A percentile compares a stretch with the other conserved stretches of the same genome.
Conservation (phyloP, 2,888 invertebrate species). For the Aporophyla lueneburgensis region DNA sequence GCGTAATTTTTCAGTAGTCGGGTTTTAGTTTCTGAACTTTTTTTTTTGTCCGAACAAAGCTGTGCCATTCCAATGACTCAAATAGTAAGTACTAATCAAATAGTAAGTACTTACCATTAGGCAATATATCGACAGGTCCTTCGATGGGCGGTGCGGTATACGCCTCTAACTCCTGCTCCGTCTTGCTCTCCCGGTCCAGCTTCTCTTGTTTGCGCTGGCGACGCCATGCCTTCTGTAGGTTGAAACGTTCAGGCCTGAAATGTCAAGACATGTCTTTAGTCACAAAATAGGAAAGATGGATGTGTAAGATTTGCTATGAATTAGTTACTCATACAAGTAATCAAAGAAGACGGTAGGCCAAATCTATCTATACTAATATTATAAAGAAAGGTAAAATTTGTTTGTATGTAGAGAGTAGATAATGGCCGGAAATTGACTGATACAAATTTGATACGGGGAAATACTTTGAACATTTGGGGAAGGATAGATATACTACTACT, state of each 20-base stretch:
- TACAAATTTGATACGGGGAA: no score
- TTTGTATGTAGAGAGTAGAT: no score
- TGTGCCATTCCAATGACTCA: no score
- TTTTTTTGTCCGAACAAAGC: no score
- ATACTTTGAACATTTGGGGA: no score
- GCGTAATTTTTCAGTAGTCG: no score
- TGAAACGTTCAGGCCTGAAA: conserved; percentile 91
- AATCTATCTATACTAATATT: no score
- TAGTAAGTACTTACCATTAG: conserved; percentile 80
- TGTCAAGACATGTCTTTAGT: not conserved
- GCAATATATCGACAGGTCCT: conserved; percentile 79
- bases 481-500: no score
- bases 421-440: no score
- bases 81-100: no score
- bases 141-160: conserved; percentile 82
- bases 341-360: not conserved
- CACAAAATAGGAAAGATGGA: not conserved
- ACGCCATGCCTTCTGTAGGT: conserved; percentile 90
- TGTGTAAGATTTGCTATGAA: not conserved
- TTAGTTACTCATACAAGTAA: not conserved
- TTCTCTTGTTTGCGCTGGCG: conserved; percentile 89
- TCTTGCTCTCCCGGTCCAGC: conserved; percentile 78
- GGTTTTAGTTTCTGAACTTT: no score
- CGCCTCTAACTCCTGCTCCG: conserved; percentile 84
- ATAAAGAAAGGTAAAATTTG: no score